A percentile compares a stretch with the other conserved stretches of the same genome.
Evolutionary conservation across 2,888 invertebrate species (phyloP).

Genomic region (Halictus quadricinctus): DNA sequence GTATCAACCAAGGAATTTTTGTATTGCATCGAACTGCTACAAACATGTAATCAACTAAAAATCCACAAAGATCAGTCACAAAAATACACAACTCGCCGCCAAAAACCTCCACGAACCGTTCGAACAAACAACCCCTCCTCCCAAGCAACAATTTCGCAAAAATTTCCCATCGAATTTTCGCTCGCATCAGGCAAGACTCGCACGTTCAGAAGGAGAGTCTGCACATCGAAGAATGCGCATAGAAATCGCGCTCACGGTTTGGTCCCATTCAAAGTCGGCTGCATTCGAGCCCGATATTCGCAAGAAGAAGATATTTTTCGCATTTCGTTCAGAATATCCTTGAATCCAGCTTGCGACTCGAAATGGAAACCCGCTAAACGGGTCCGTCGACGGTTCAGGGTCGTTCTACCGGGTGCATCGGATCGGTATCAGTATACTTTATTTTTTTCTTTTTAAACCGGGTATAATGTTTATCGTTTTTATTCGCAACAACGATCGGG

Average conservation of each 20-base stretch:
- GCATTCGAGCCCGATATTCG: neutral
- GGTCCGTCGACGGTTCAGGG: neutral
- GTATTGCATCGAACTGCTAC: too few relatives aligned
- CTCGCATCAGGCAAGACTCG: neutral
- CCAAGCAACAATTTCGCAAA: neutral
- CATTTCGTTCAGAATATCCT: neutral
- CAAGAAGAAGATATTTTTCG: neutral
- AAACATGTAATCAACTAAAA: neutral
- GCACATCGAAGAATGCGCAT: neutral
- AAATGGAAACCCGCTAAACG: neutral
- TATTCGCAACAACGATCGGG: constrained; percentile 23
- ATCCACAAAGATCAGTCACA: neutral
- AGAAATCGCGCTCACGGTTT: neutral
- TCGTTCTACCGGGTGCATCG: neutral
- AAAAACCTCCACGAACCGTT: neutral
- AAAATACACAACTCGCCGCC: neutral
- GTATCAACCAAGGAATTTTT: too few relatives aligned
- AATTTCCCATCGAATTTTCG: neutral
- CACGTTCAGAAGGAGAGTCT: neutral
- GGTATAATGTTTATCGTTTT: neutral
- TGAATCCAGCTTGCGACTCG: neutral
- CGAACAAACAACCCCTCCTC: neutral
- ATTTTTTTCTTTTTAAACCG: neutral
- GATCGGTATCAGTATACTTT: neutral
- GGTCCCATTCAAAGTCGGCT: neutral